These are phyloP conservation scores for Castor canadensis DNA, from an alignment of 2,113 vertebrate genomes.

Conservation along the genomic window DNA sequence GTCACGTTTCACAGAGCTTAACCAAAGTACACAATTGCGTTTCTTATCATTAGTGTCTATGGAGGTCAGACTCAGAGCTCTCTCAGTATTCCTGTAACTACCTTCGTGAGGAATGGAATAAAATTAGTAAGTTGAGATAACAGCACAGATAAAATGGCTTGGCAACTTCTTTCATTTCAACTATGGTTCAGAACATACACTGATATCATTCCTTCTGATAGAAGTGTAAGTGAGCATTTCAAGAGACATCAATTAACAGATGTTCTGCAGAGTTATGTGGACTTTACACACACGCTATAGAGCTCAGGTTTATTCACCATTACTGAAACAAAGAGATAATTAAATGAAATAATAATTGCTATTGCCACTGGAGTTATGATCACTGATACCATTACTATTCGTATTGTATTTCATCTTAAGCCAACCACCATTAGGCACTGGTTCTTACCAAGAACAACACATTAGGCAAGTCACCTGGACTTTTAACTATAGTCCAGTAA, in stretches of 20 bases:
- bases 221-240: background rate
- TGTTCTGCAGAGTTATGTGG: background rate
- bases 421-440: background rate
- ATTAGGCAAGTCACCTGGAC: background rate
- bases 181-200: background rate
- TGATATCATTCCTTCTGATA: background rate
- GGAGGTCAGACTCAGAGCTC: constrained; percentile 38
- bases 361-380: background rate
- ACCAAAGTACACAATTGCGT: constrained; percentile 26
- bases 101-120: accelerated
- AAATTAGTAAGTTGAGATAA: constrained; percentile 63
- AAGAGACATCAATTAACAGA: background rate
- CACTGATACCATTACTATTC: background rate
- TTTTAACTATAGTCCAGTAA: constrained; percentile 35
- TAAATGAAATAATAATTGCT: background rate
- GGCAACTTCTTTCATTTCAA: constrained; percentile 41
- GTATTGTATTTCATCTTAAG: background rate
- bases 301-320: background rate
- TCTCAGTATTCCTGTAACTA: background rate
- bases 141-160: constrained; percentile 44
- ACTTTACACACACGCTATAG: background rate
- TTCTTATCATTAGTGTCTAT: background rate
- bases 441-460: background rate
- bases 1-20: constrained; percentile 43
- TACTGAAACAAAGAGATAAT: background rate